Evolutionary conservation across 2,888 invertebrate species (phyloP).

Genomic region (Drosophila mimetica): DNA sequence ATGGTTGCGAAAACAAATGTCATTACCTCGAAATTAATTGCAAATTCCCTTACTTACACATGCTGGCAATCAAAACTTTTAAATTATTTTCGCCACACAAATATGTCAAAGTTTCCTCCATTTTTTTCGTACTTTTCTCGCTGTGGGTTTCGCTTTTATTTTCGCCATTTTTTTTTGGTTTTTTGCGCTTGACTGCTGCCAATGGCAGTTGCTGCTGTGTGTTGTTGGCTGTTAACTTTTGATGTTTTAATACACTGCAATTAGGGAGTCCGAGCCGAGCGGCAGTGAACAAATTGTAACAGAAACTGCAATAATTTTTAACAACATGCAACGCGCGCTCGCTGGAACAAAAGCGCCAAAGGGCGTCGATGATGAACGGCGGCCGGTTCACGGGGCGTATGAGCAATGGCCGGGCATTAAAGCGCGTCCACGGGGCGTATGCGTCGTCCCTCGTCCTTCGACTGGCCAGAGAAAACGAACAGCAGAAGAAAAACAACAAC

Average conservation of each 20-base stretch:
- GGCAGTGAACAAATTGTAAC: conserved; percentile 49
- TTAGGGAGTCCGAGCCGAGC: conserved; percentile 43
- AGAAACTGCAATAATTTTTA: conserved; percentile 58
- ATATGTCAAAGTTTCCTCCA: conserved; percentile 39
- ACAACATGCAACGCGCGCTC: conserved; percentile 35
- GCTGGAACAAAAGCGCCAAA: conserved; percentile 32
- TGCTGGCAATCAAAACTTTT: conserved; percentile 66
- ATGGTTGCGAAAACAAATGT: conserved; percentile 8
- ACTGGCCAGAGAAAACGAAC: conserved; percentile 4
- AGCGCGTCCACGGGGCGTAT: conserved; percentile 62
- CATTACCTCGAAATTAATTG: conserved; percentile 50
- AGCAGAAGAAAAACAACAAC: conserved; percentile 25
- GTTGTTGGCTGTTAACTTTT: conserved; percentile 54
- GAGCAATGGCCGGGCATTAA: conserved; percentile 66
- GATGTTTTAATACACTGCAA: conserved; percentile 69
- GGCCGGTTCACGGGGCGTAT: conserved; percentile 59
- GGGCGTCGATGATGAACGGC: conserved; percentile 60
- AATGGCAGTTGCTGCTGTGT: conserved; percentile 21
- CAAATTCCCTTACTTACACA: conserved; percentile 40
- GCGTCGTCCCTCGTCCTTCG: conserved; percentile 27
- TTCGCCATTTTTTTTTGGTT: not conserved
- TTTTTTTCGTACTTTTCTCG: conserved; percentile 3
- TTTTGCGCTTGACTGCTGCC: conserved; percentile 12
- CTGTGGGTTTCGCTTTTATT: not conserved
- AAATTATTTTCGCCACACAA: conserved; percentile 61